phyloP scores from a whole-genome alignment of 1,140 invertebrate genomes.

The Drosophila sechellia region DNA sequence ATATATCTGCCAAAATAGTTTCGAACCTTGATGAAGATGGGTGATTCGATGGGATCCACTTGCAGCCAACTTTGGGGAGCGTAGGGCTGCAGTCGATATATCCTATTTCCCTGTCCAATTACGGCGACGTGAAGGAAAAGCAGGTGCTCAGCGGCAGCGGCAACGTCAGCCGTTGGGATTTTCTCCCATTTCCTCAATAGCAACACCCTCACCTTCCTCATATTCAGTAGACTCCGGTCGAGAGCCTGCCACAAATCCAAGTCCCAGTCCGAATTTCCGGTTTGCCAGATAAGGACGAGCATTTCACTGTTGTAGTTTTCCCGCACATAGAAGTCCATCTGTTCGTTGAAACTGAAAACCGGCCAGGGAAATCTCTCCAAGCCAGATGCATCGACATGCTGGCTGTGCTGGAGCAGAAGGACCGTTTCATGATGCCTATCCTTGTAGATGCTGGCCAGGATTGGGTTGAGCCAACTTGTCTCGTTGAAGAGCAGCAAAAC shows the following conservation, averaged over 20 bases:
- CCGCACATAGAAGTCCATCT: constrained; percentile 29
- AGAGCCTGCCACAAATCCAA: constrained; percentile 52
- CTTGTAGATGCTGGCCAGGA: constrained; percentile 39
- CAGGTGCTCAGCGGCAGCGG: neutral
- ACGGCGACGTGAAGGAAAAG: constrained; percentile 43
- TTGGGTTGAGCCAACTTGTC: constrained; percentile 4
- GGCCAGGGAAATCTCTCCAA: constrained; percentile 9
- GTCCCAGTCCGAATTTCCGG: constrained; percentile 14
- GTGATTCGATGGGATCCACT: neutral
- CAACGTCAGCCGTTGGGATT: constrained; percentile 4
- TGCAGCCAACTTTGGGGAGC: constrained; percentile 22
- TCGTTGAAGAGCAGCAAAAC: constrained; percentile 30
- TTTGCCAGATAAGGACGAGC: constrained; percentile 42
- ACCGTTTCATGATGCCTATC: constrained; percentile 35
- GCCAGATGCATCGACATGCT: neutral
- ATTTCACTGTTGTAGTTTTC: constrained; percentile 40
- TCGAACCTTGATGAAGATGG: constrained; percentile 24
- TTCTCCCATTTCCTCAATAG: constrained; percentile 4
- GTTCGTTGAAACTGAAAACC: constrained; percentile 27
- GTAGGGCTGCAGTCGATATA: constrained; percentile 51
- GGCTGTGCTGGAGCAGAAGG: constrained; percentile 37
- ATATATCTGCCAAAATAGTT: constrained; percentile 31
- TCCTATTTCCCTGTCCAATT: neutral
- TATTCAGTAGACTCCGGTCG: constrained; percentile 52
- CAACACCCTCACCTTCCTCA: constrained; percentile 51